These are phyloP conservation scores for Cyphomyrus plagiostoma DNA, from an alignment of 2,113 vertebrate genomes.

Conservation along the genomic window DNA sequence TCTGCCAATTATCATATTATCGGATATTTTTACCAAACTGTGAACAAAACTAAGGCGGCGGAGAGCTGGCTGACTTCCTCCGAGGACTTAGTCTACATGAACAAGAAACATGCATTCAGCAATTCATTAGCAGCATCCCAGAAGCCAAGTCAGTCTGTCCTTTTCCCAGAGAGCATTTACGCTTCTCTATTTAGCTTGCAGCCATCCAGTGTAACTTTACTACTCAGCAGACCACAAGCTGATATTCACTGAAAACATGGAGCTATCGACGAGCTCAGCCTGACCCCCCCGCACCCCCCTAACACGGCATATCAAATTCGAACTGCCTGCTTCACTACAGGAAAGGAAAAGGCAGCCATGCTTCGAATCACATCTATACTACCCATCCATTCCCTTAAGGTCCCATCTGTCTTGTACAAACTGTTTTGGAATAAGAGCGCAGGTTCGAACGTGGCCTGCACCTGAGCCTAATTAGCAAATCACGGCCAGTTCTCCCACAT, in stretches of 20 bases:
- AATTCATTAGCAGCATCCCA: background rate
- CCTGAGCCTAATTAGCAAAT: constrained; percentile 6
- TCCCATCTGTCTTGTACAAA: background rate
- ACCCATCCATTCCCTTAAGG: background rate
- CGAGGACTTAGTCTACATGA: background rate
- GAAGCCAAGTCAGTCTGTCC: background rate
- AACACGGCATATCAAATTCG: background rate
- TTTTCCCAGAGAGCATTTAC: background rate
- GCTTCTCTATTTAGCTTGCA: background rate
- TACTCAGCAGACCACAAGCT: background rate
- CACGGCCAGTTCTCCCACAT: background rate
- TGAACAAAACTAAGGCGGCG: background rate
- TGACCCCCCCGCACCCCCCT: background rate
- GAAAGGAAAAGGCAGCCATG: background rate
- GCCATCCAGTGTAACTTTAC: background rate
- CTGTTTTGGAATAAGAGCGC: background rate
- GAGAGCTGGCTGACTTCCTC: background rate
- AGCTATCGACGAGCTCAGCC: background rate
- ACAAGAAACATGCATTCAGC: background rate
- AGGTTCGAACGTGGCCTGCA: background rate
- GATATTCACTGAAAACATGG: background rate
- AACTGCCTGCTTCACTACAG: background rate
- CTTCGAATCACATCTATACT: background rate
- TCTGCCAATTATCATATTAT: background rate
- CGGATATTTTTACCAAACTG: background rate